phyloP scores from a whole-genome alignment of 53 echinoderm and acorn worm species.

The Paracentrotus lividus region DNA sequence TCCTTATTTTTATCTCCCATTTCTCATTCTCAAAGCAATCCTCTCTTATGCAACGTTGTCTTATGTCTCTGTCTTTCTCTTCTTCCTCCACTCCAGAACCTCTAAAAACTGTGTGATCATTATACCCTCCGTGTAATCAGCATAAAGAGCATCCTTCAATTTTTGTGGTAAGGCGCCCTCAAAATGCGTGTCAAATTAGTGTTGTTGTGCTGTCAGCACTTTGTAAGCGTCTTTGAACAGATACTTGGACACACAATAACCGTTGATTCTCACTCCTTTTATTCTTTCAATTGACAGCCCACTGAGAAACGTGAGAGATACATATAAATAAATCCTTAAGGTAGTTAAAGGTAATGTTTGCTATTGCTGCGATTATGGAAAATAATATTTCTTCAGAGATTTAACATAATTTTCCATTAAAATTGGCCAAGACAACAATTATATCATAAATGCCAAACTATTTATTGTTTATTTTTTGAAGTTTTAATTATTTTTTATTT shows the following conservation, averaged over 20 bases:
- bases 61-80: background rate
- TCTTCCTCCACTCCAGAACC: background rate
- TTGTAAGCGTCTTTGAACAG: background rate
- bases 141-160: slow-evolving; percentile 14
- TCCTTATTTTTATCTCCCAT: background rate
- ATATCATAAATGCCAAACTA: too few relatives aligned
- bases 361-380: too few relatives aligned
- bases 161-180: background rate
- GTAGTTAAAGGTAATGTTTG: background rate
- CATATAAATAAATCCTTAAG: background rate
- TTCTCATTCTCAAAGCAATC: background rate
- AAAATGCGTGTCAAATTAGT: slow-evolving; percentile 22
- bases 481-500: too few relatives aligned
- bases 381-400: too few relatives aligned
- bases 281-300: slow-evolving; percentile 4
- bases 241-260: slow-evolving; percentile 9
- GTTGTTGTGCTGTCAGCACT: background rate
- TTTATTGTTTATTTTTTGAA: too few relatives aligned
- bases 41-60: background rate
- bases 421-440: too few relatives aligned
- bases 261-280: background rate
- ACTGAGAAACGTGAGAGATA: slow-evolving; percentile 5
- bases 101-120: too few relatives aligned
- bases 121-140: too few relatives aligned
- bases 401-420: too few relatives aligned